phyloP scores from a whole-genome alignment of 2,113 vertebrate genomes.

The Mesitornis unicolor region DNA sequence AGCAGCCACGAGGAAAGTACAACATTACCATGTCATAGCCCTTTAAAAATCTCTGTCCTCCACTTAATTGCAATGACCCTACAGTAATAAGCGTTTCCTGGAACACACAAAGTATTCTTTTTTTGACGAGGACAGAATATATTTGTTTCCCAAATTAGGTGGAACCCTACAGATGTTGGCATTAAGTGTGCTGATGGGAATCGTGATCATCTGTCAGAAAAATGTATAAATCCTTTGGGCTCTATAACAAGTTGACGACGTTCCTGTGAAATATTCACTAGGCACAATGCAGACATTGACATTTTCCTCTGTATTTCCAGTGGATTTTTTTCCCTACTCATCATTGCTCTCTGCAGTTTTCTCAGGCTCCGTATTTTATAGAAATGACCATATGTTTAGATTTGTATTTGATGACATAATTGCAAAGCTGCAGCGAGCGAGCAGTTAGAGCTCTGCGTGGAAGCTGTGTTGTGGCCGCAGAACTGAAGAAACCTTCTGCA shows the following conservation, averaged over 20 bases:
- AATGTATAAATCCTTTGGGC: conserved; percentile 65
- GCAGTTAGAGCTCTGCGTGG: background rate
- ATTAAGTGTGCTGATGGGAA: conserved; percentile 70
- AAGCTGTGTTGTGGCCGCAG: background rate
- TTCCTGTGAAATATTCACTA: conserved; percentile 71
- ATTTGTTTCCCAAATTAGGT: conserved; percentile 62
- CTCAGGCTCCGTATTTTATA: background rate
- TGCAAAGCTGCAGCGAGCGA: background rate
- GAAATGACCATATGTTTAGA: conserved; percentile 11
- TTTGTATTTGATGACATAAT: background rate
- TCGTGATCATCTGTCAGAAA: conserved; percentile 71
- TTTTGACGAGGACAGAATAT: conserved; percentile 2
- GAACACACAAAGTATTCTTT: conserved; percentile 1
- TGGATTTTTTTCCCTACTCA: background rate
- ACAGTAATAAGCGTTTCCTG: conserved; percentile 38
- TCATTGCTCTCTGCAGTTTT: background rate
- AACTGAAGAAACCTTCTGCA: background rate
- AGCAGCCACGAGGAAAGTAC: background rate
- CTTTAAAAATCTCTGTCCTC: background rate
- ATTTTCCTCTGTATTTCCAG: conserved; percentile 28
- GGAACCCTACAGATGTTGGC: conserved; percentile 63
- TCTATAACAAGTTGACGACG: conserved; percentile 39
- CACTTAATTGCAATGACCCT: background rate
- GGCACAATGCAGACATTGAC: conserved; percentile 48
- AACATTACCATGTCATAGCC: fast-evolving